Evolutionary conservation across 2,888 invertebrate genomes (phyloP).

Genomic region (Allolobophora icterica): DNA sequence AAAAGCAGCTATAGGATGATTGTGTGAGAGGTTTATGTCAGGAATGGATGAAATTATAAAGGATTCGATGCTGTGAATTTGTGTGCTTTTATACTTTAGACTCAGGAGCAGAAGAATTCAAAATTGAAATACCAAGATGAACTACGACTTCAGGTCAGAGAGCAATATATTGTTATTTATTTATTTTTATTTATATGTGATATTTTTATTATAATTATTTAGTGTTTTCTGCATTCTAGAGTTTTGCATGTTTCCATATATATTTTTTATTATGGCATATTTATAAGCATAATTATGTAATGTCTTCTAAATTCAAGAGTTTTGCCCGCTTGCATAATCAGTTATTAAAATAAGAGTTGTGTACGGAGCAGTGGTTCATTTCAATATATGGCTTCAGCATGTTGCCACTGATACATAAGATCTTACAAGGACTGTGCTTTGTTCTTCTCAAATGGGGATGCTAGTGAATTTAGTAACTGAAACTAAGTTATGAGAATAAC

Average conservation of each 20-base stretch:
- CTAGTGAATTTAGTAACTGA: neutral
- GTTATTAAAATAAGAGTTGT: neutral
- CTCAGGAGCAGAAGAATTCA: conserved; percentile 59
- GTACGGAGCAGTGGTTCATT: neutral
- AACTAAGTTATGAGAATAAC: neutral
- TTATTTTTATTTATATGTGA: neutral
- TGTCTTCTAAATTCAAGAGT: neutral
- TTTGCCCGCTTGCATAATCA: neutral
- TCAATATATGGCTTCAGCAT: neutral
- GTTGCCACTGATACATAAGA: neutral
- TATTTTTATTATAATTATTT: neutral
- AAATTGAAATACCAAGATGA: conserved; percentile 62
- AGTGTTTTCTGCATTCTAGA: neutral
- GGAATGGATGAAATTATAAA: neutral
- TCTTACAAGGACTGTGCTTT: no score
- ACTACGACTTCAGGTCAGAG: conserved; percentile 57
- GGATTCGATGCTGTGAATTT: neutral
- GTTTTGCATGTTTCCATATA: neutral
- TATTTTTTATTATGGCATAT: neutral
- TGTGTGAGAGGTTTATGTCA: neutral
- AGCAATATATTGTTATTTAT: neutral
- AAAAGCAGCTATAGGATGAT: neutral
- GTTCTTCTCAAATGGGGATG: no score
- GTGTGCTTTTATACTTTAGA: conserved; percentile 51
- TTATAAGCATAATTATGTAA: neutral